A percentile compares a stretch with the other conserved stretches of the same genome.
phyloP scores from a whole-genome alignment of 2,888 invertebrate species.

The Hypomecis punctinalis region DNA sequence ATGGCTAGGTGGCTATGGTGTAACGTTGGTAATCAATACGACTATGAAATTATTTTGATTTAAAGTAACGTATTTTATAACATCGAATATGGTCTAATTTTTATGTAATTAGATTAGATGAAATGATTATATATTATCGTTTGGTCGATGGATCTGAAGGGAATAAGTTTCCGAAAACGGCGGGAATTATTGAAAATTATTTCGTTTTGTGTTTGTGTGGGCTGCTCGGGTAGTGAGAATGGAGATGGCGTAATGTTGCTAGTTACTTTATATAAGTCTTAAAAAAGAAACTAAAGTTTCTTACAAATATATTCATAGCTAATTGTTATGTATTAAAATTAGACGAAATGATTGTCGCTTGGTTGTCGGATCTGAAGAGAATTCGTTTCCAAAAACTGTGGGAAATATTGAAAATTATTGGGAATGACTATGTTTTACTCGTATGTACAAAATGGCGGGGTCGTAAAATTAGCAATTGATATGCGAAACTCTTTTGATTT shows the following conservation, averaged over 20 bases:
- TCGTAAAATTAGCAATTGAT: too few species aligned
- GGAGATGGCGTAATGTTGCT: not conserved
- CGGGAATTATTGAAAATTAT: slow-evolving; percentile 10
- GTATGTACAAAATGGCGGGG: not conserved
- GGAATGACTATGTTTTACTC: slow-evolving; percentile 7
- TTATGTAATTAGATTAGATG: slow-evolving; percentile 31
- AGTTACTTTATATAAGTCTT: too few species aligned
- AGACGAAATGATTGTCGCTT: slow-evolving; percentile 28
- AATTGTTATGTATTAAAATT: slow-evolving; percentile 25
- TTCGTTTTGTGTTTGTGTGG: slow-evolving; percentile 15
- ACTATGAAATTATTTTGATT: too few species aligned
- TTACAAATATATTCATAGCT: too few species aligned
- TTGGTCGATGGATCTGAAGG: slow-evolving; percentile 20
- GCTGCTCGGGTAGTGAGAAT: too few species aligned
- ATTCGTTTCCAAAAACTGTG: slow-evolving; percentile 15
- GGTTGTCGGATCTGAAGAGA: slow-evolving; percentile 19
- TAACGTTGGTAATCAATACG: too few species aligned
- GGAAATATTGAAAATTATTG: slow-evolving; percentile 1
- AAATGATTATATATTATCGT: slow-evolving; percentile 30
- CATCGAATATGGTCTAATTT: too few species aligned
- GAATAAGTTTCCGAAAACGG: slow-evolving; percentile 20
- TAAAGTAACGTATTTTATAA: too few species aligned
- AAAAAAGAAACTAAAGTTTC: too few species aligned
- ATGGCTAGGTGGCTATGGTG: too few species aligned
- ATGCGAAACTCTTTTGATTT: too few species aligned